phyloP scores from a whole-genome alignment of 35 echinoderm and acorn worm genomes.

The Apostichopus japonicus region DNA sequence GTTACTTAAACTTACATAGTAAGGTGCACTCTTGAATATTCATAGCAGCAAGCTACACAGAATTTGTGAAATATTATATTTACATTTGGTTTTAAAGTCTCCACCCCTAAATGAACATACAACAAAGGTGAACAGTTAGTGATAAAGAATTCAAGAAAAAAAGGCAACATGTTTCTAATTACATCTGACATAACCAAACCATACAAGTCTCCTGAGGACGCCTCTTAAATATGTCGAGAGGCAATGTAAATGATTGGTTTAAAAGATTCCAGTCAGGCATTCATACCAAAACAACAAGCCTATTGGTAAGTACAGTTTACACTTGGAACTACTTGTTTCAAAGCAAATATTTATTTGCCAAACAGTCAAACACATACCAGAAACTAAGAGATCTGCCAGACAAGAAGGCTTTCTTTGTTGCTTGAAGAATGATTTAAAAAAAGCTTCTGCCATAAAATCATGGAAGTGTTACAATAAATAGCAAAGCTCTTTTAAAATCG shows the following conservation, averaged over 20 bases:
- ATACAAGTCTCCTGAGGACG: neutral
- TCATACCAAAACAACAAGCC: neutral
- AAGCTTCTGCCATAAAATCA: slow-evolving; percentile 49
- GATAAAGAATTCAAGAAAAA: slow-evolving; percentile 27
- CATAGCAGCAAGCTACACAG: neutral
- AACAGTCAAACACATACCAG: neutral
- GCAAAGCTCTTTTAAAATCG: slow-evolving; percentile 47
- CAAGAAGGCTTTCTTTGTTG: neutral
- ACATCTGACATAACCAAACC: neutral
- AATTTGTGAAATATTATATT: neutral
- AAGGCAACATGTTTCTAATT: slow-evolving; percentile 31
- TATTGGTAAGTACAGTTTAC: neutral
- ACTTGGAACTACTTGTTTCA: neutral
- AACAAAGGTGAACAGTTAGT: slow-evolving; percentile 18
- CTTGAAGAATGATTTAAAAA: slow-evolving; percentile 1
- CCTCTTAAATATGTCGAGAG: neutral
- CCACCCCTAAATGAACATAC: neutral
- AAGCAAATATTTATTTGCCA: neutral
- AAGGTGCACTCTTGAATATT: neutral
- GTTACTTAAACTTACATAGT: neutral
- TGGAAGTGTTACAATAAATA: slow-evolving; percentile 50
- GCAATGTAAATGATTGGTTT: neutral
- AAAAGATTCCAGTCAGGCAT: neutral
- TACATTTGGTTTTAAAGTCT: slow-evolving; percentile 10
- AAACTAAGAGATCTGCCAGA: neutral